These are phyloP conservation scores for Labeo rohita DNA, from an alignment of 2,113 vertebrate species.

Conservation along the genomic window DNA sequence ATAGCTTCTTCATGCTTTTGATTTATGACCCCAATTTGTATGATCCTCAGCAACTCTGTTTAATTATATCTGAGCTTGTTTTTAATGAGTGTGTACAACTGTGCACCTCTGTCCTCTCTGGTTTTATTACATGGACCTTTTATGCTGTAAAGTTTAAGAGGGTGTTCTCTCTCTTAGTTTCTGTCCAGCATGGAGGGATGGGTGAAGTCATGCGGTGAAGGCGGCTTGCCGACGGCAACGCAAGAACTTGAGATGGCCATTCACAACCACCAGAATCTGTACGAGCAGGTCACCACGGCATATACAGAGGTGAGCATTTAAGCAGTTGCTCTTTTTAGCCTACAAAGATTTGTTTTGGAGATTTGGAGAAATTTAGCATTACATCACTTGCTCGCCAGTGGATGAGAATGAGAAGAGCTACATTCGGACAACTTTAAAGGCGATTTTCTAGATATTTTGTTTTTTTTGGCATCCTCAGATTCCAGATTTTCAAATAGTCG, in stretches of 20 bases:
- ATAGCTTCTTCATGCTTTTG: slow-evolving; percentile 14
- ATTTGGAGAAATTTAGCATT: background rate
- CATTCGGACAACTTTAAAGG: too few relatives aligned
- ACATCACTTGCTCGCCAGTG: background rate
- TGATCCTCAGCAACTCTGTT: slow-evolving; percentile 13
- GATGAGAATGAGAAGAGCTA: background rate
- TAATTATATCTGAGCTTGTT: slow-evolving; percentile 23
- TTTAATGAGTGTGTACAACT: slow-evolving; percentile 37
- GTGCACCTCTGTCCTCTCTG: background rate
- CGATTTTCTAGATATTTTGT: too few relatives aligned
- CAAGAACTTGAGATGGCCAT: slow-evolving; percentile 89
- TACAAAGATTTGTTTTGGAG: background rate
- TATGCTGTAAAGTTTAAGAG: background rate
- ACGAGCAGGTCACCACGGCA: slow-evolving; percentile 91
- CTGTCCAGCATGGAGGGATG: slow-evolving; percentile 88
- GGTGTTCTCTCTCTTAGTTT: slow-evolving; percentile 76
- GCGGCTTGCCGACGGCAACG: slow-evolving; percentile 86
- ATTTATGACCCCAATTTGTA: slow-evolving; percentile 42
- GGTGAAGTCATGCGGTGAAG: slow-evolving; percentile 94
- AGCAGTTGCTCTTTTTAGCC: background rate
- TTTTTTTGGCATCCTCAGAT: too few relatives aligned
- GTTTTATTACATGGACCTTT: background rate
- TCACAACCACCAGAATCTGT: slow-evolving; percentile 93
- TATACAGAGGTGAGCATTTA: slow-evolving; percentile 87
- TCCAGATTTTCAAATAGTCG: too few relatives aligned